phyloP scores from a whole-genome alignment of 1,140 invertebrate genomes.

The Pseudobourletiella spinata region DNA sequence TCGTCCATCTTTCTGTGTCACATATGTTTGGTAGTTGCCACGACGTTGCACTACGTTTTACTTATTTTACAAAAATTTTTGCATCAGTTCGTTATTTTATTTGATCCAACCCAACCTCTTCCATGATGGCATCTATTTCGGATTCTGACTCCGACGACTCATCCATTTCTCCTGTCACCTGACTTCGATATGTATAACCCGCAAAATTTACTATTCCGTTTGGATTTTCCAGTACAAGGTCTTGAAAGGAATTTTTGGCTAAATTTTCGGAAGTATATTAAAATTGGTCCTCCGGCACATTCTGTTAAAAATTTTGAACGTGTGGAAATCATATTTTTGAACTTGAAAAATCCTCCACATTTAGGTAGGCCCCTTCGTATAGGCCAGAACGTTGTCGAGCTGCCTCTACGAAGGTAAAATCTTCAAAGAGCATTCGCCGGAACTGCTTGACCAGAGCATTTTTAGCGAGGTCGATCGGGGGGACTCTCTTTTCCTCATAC shows the following conservation, averaged over 20 bases:
- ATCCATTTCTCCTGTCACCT: neutral
- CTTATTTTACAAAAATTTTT: neutral
- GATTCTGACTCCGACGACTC: neutral
- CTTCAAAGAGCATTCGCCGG: conserved; percentile 3
- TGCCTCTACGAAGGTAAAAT: conserved; percentile 23
- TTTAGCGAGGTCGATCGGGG: neutral
- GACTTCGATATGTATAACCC: neutral
- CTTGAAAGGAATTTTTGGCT: conserved; percentile 9
- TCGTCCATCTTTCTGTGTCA: neutral
- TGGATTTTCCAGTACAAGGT: conserved; percentile 17
- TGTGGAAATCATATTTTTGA: no score
- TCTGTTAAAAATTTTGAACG: no score
- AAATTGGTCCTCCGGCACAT: neutral
- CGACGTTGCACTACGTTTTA: no score
- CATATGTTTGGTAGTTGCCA: no score
- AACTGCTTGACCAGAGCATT: neutral
- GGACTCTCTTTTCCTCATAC: neutral
- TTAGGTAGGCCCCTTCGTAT: conserved; percentile 18
- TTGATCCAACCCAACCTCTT: no score
- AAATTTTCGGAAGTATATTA: neutral
- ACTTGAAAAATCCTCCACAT: conserved; percentile 19
- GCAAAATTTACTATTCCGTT: conserved; percentile 29
- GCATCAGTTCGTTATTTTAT: no score
- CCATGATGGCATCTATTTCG: neutral
- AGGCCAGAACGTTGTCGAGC: conserved; percentile 22